phyloP scores from a whole-genome alignment of 2,888 invertebrate genomes.

The Melanostoma scalare region DNA sequence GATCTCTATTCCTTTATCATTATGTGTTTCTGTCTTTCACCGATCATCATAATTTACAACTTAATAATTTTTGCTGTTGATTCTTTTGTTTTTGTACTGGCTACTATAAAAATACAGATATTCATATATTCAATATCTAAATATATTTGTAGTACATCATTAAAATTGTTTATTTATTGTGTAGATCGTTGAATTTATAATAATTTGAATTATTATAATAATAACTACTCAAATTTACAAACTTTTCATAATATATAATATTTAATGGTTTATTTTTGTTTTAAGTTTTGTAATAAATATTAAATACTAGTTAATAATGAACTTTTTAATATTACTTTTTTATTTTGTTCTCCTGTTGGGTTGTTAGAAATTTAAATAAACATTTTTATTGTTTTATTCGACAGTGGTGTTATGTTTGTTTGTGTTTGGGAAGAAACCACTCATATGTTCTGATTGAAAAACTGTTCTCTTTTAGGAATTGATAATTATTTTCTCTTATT shows the following conservation, averaged over 20 bases:
- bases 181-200: slow-evolving; percentile 38
- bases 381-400: slow-evolving; percentile 34
- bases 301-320: slow-evolving; percentile 60
- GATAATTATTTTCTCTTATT: slow-evolving; percentile 43
- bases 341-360: slow-evolving; percentile 58
- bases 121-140: slow-evolving; percentile 74
- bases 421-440: slow-evolving; percentile 57
- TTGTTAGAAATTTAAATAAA: slow-evolving; percentile 25
- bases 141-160: slow-evolving; percentile 56
- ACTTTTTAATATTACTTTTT: slow-evolving; percentile 36
- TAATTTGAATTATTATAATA: slow-evolving; percentile 64
- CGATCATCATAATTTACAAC: slow-evolving; percentile 44
- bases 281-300: slow-evolving; percentile 67
- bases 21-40: slow-evolving; percentile 20
- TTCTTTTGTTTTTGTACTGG: slow-evolving; percentile 70
- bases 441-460: slow-evolving; percentile 8
- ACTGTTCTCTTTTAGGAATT: slow-evolving; percentile 39
- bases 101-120: slow-evolving; percentile 73
- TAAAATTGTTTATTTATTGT: slow-evolving; percentile 51
- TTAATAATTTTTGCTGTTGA: slow-evolving; percentile 37
- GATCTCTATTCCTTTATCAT: slow-evolving; percentile 40
- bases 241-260: slow-evolving; percentile 19
- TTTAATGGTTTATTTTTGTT: slow-evolving; percentile 29
- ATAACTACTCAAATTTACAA: slow-evolving; percentile 55
- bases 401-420: slow-evolving; percentile 52